Conservation (phyloP, 2,113 vertebrate species). For the Mungos mungo region DNA sequence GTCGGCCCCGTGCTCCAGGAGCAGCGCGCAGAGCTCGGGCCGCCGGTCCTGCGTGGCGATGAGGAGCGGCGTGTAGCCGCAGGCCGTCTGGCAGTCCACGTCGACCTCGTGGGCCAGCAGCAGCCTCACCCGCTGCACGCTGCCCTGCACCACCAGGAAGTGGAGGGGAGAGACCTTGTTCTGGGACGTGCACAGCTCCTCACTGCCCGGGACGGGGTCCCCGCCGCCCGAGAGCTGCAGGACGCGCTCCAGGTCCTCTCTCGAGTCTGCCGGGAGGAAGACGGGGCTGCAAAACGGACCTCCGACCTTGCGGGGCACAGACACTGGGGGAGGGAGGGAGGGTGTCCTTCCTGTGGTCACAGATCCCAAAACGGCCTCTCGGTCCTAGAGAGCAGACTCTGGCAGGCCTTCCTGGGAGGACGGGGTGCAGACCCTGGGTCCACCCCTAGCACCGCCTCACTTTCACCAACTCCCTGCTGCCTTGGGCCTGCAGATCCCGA, state of each 20-base stretch:
- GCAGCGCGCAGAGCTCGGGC: slow-evolving; percentile 82
- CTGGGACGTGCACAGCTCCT: slow-evolving; percentile 71
- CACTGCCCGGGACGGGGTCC: slow-evolving; percentile 69
- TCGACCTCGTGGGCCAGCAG: slow-evolving; percentile 85
- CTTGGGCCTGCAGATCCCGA: not conserved
- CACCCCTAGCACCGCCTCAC: fast-evolving
- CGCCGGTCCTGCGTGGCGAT: slow-evolving; percentile 85
- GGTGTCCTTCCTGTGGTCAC: not conserved
- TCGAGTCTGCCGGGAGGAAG: not conserved
- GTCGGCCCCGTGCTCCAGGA: slow-evolving; percentile 82
- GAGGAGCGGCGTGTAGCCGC: slow-evolving; percentile 88
- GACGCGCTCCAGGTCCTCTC: not conserved
- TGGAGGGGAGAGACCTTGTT: slow-evolving; percentile 86
- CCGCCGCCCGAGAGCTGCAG: not conserved
- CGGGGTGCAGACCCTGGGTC: not conserved
- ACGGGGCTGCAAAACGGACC: not conserved
- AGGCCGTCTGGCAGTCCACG: slow-evolving; percentile 82
- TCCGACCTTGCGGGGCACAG: not conserved
- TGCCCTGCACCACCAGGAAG: slow-evolving; percentile 85
- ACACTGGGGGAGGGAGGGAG: not conserved
- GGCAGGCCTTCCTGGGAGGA: not conserved
- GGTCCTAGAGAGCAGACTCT: not conserved
- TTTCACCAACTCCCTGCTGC: not conserved
- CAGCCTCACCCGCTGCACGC: slow-evolving; percentile 81
- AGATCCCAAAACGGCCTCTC: fast-evolving